These are phyloP conservation scores for Caenorhabditis imperialis DNA, from an alignment of 2,888 invertebrate species.

Conservation along the genomic window DNA sequence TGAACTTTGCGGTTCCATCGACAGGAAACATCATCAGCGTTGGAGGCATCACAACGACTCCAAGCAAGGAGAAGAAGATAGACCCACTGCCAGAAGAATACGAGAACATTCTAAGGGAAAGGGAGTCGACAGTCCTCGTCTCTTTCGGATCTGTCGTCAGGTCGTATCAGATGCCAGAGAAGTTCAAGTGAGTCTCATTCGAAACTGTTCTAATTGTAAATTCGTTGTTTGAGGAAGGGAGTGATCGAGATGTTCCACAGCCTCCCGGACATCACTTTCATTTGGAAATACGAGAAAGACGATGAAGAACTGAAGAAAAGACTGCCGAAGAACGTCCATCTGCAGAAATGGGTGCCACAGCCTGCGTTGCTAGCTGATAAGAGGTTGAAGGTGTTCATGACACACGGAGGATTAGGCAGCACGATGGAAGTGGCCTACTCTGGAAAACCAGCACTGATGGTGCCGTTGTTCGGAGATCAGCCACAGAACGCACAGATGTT, in stretches of 20 bases:
- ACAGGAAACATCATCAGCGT: slow-evolving; percentile 18
- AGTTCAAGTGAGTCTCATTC: slow-evolving; percentile 6
- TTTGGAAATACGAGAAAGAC: slow-evolving; percentile 40
- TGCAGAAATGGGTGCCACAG: slow-evolving; percentile 33
- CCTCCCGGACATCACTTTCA: slow-evolving; percentile 33
- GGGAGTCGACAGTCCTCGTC: slow-evolving; percentile 34
- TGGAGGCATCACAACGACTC: slow-evolving; percentile 31
- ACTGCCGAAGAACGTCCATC: slow-evolving; percentile 25
- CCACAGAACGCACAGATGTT: slow-evolving; percentile 28
- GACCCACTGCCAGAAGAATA: slow-evolving; percentile 34
- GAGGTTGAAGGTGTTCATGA: slow-evolving; percentile 36
- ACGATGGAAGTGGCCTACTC: slow-evolving; percentile 33
- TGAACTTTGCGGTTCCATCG: slow-evolving; percentile 21
- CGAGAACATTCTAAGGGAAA: slow-evolving; percentile 29
- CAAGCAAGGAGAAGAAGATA: background rate
- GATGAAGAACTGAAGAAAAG: slow-evolving; percentile 16
- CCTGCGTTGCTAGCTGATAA: slow-evolving; percentile 28
- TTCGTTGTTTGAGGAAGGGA: slow-evolving; percentile 14
- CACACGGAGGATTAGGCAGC: slow-evolving; percentile 26
- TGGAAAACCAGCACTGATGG: slow-evolving; percentile 34
- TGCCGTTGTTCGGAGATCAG: slow-evolving; percentile 46
- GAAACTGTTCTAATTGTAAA: background rate
- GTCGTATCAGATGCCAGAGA: slow-evolving; percentile 34
- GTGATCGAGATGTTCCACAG: slow-evolving; percentile 25
- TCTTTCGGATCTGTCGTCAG: slow-evolving; percentile 46